phyloP scores from a whole-genome alignment of 2,888 invertebrate genomes.

The Stenichneumon culpator region DNA sequence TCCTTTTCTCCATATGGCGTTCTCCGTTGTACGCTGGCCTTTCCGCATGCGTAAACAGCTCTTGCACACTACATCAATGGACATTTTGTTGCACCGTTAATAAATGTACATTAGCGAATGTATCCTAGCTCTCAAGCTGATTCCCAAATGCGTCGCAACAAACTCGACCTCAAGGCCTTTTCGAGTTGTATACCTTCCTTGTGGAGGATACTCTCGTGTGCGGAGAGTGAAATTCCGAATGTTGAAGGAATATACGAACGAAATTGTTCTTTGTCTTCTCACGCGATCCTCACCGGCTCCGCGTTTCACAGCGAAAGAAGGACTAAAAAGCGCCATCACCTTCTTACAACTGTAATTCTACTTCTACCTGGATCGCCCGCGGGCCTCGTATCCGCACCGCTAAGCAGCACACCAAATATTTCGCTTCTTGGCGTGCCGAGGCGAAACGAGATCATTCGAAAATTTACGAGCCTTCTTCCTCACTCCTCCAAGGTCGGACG shows the following conservation, averaged over 20 bases:
- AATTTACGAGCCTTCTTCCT: constrained; percentile 63
- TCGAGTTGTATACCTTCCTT: background rate
- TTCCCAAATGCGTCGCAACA: constrained; percentile 1
- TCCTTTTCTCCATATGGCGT: constrained; percentile 52
- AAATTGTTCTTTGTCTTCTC: constrained; percentile 65
- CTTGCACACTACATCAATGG: constrained; percentile 5
- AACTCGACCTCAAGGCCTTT: constrained; percentile 9
- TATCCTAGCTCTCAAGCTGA: background rate
- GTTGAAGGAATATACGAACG: constrained; percentile 43
- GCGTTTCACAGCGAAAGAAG: constrained; percentile 39
- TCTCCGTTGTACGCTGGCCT: constrained; percentile 17
- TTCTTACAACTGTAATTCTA: constrained; percentile 4
- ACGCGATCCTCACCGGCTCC: constrained; percentile 61
- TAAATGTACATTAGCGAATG: background rate
- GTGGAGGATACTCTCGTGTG: background rate
- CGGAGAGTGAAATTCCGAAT: constrained; percentile 11
- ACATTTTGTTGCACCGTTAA: constrained; percentile 5
- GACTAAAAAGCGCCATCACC: constrained; percentile 24
- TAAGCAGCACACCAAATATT: constrained; percentile 20
- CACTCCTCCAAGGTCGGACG: constrained; percentile 58
- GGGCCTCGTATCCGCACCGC: background rate
- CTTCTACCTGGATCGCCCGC: constrained; percentile 3
- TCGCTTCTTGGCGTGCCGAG: constrained; percentile 26
- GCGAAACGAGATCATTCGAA: constrained; percentile 53
- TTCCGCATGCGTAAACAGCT: constrained; percentile 66